Conservation (phyloP, 2,113 vertebrate genomes). For the Phodopus roborovskii region DNA sequence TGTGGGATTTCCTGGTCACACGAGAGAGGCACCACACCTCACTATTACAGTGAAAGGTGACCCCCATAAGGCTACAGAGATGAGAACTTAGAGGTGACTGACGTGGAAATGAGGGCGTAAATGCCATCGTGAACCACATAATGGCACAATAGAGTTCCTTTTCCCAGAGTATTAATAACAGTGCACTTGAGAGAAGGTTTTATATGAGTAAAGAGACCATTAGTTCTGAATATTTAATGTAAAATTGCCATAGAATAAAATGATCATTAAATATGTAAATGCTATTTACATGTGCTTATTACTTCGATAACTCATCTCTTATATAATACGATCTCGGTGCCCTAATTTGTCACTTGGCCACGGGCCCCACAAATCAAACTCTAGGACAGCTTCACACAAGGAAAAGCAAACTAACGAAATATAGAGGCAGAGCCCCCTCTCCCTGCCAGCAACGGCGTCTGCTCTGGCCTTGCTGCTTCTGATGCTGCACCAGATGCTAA, state of each 20-base stretch:
- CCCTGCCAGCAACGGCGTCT: background rate
- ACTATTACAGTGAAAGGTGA: slow-evolving; percentile 29
- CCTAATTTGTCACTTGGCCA: slow-evolving; percentile 66
- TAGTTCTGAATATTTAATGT: slow-evolving; percentile 82
- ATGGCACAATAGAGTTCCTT: slow-evolving; percentile 51
- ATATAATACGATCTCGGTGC: slow-evolving; percentile 47
- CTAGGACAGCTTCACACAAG: slow-evolving; percentile 48
- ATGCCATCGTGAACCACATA: slow-evolving; percentile 51
- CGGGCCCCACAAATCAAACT: slow-evolving; percentile 69
- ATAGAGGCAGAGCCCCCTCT: background rate
- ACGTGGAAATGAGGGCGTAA: slow-evolving; percentile 52
- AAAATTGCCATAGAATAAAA: slow-evolving; percentile 80
- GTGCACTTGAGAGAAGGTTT: slow-evolving; percentile 73
- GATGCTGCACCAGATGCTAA: background rate
- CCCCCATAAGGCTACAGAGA: background rate
- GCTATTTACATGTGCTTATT: slow-evolving; percentile 77
- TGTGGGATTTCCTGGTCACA: background rate
- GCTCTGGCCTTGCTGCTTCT: background rate
- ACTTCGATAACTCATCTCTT: slow-evolving; percentile 69
- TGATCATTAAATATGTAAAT: slow-evolving; percentile 81
- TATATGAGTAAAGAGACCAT: slow-evolving; percentile 75
- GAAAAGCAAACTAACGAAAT: slow-evolving; percentile 40
- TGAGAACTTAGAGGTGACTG: slow-evolving; percentile 47
- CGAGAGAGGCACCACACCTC: background rate
- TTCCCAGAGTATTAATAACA: slow-evolving; percentile 77